phyloP scores from a whole-genome alignment of 2,113 vertebrate species.

The Noturus placidus region DNA sequence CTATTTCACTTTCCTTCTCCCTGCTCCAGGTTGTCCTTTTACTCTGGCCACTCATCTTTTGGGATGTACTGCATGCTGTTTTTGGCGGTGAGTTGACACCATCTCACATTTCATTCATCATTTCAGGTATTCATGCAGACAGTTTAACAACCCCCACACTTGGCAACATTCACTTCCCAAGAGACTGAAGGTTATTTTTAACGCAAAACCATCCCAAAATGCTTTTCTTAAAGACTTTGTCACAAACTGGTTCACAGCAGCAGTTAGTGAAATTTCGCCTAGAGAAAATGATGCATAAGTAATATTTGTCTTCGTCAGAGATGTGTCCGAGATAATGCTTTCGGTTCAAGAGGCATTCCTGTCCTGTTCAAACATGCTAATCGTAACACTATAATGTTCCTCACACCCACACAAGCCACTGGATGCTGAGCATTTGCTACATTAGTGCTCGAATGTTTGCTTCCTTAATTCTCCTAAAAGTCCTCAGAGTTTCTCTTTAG shows the following conservation, averaged over 20 bases:
- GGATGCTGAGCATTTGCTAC: neutral
- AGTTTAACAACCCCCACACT: neutral
- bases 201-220: neutral
- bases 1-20: neutral
- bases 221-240: neutral
- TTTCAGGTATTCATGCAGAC: neutral
- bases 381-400: neutral
- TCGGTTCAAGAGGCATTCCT: neutral
- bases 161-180: neutral
- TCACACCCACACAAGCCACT: neutral
- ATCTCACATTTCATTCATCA: constrained; percentile 22
- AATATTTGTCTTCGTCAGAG: neutral
- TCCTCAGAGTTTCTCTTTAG: neutral
- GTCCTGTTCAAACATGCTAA: constrained; percentile 35
- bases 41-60: constrained; percentile 94
- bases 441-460: neutral
- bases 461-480: neutral
- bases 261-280: neutral
- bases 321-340: neutral
- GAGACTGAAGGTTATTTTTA: neutral
- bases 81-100: constrained; percentile 81
- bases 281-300: neutral
- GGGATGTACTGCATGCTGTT: constrained; percentile 99
- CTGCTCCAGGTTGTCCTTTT: constrained; percentile 86
- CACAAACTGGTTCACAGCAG: neutral